Percentiles rank a stretch among this genome's conserved stretches.
Conservation (phyloP, 2,797 vertebrate species). For the Urophycis tenuis region DNA sequence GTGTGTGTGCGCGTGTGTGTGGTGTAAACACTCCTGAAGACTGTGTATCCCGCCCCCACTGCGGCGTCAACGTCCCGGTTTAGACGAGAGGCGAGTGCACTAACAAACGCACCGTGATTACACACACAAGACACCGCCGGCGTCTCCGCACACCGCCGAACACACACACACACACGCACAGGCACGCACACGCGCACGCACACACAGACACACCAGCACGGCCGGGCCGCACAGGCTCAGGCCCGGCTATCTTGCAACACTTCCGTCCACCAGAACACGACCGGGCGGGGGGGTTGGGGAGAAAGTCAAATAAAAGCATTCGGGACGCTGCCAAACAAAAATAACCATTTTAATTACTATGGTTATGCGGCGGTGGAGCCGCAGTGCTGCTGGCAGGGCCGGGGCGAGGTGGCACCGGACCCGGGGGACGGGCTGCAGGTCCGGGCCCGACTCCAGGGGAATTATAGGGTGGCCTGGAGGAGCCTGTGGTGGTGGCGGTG, state of each 20-base stretch:
- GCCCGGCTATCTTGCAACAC: not conserved
- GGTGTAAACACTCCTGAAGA: conserved; percentile 23
- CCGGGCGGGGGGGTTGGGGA: not conserved
- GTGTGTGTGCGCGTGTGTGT: conserved; percentile 13
- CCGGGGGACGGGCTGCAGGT: not conserved
- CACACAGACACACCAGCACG: not conserved
- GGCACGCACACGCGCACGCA: not conserved
- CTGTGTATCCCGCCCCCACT: not conserved
- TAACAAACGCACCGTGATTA: conserved; percentile 3
- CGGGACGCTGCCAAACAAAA: not conserved
- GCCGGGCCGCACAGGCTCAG: not conserved
- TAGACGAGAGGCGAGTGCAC: not conserved
- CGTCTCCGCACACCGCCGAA: not conserved
- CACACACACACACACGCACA: not conserved
- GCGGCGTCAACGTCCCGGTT: conserved; percentile 9
- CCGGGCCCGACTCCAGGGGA: not conserved
- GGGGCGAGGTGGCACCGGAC: not conserved
- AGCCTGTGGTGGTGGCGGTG: conserved; percentile 16
- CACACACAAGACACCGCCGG: not conserved
- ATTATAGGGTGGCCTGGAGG: conserved; percentile 13
- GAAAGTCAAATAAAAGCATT: conserved; percentile 3
- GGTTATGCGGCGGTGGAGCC: not conserved
- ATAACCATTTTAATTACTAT: conserved; percentile 8
- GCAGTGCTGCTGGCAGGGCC: not conserved
- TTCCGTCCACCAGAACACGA: not conserved